Base-by-base conservation (phyloP, 2,888 invertebrate species). In the Scrobipalpa atriplicella region DNA sequence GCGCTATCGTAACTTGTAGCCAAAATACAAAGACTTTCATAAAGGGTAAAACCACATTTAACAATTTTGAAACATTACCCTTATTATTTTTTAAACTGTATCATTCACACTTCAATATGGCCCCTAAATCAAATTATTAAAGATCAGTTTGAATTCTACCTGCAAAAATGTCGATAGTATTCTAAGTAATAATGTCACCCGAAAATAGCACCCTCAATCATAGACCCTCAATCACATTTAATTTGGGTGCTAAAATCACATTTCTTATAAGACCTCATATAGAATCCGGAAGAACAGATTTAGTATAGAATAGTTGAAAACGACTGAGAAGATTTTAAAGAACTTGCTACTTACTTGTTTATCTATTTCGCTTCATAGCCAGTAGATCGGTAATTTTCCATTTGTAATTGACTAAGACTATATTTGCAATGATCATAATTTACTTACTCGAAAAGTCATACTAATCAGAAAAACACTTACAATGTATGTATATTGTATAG, bases 191-290 rank as follows among this genome's bases (percentile, higher is more conserved):
- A 58, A 38, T 38, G 29, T 36, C 9, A 38, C 38, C 38, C 58
- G 58, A 58, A 58, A 58, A 38, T 58, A 58, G 58, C 58, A 38
- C 58, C 38, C 58, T n/a, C 29, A 29, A 58, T 58, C 58, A 58
- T n/a, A n/a, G n/a, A 38, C 58, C 38, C 58, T n/a, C 29, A 29
- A 58, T 58, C 58, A 58, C 58, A 58, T 58, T 16, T 38, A 38
- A 29, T 56, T n/a, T 19, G 54, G 54, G 54, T 58, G 58, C 58
- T 58, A 58, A 38, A 38, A 56, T n/a, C 16, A 58, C 58, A 58
- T 29, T 8, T 38, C 7, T 29, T 58, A 36, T 38, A 58, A 36
- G 58, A 16, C 38, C 18, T 29, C 16, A 16, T 3, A 38, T 5
- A 38, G 13, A 16, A 58, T 29, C 38, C 16, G 58, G 58, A 38